Base-by-base conservation (phyloP, 2,797 vertebrate genomes). In the Lates japonicus region DNA sequence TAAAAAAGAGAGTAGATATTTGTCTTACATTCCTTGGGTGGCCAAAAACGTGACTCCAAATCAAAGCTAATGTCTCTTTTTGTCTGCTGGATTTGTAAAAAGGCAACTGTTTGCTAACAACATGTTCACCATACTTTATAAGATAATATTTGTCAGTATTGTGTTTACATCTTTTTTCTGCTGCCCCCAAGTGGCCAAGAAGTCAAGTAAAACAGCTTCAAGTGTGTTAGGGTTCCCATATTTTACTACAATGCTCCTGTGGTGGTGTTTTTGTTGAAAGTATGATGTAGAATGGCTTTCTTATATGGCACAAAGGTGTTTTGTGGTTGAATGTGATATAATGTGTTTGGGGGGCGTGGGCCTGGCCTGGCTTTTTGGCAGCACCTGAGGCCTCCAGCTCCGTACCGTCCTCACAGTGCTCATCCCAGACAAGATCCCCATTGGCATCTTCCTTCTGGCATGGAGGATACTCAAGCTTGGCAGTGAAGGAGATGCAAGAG, bases 371-470 rank as follows among this genome's bases (percentile, higher is more conserved):
- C 76, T 81, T 66, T 78, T 62, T 79, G 54, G 74, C 82, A 88
- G 92, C 88, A 93, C 88, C 87, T 90, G 90, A 95, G 76, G 86
- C 89, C 87, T 92, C 92, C 86, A 78, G 86, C 86, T 91, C 90
- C 95, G 70, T 96, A 98, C 97, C 96, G 3, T 92, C 93, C 64
- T 91, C 94, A 52, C 97, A 99, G 90, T 95, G 95, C 64, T 93
- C 94, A 58, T 97, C 92, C 80, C 97, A 97, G 20, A 98, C 72
- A 12, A 97, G 94, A 69, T 96, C 93, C 44, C 97, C 96, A 2
- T 90, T 90, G 0, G 87, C 81, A 16, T 97, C 96, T 88, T 98
- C 97, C 78, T 92, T 96, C 92, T 97, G 97, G 84, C 97, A 98
- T 7, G 93, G 95, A 20, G 97, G 96, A 74, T 97, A 95, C 85